Evolutionary conservation across 2,113 vertebrate genomes (phyloP).

Genomic region (Neolamprologus fasciatus): DNA sequence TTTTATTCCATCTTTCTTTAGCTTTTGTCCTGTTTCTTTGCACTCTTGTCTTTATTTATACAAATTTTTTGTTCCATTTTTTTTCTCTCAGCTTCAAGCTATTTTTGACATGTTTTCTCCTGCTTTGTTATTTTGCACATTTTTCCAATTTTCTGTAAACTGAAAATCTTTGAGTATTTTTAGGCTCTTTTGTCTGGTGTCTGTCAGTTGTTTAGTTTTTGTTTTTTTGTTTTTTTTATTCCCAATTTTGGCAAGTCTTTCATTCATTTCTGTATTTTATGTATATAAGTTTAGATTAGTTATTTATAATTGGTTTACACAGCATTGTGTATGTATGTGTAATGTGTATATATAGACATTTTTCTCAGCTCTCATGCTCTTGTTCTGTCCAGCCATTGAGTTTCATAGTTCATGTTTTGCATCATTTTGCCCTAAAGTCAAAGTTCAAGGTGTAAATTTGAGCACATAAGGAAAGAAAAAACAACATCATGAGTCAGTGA

Average conservation of each 20-base stretch:
- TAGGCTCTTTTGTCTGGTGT: not conserved
- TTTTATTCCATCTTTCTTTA: not conserved
- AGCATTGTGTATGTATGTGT: too few species aligned
- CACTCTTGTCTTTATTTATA: not conserved
- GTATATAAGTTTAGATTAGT: too few species aligned
- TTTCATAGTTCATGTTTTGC: not conserved
- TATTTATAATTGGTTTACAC: too few species aligned
- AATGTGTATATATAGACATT: too few species aligned
- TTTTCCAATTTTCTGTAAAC: not conserved
- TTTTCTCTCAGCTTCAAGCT: not conserved
- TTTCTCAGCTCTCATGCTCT: not conserved
- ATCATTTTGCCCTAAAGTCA: not conserved
- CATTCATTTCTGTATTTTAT: not conserved
- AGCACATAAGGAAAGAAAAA: not conserved
- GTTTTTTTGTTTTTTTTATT: not conserved
- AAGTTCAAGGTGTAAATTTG: not conserved
- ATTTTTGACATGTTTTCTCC: not conserved
- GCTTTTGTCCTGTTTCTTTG: not conserved
- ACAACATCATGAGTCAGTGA: not conserved
- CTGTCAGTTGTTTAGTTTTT: not conserved
- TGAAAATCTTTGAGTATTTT: not conserved
- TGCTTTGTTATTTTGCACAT: not conserved
- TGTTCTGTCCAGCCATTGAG: not conserved
- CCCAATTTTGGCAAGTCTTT: not conserved
- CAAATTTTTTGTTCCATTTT: not conserved